Base-by-base conservation (phyloP, 1,140 invertebrate species). In the Teleogryllus occipitalis region DNA sequence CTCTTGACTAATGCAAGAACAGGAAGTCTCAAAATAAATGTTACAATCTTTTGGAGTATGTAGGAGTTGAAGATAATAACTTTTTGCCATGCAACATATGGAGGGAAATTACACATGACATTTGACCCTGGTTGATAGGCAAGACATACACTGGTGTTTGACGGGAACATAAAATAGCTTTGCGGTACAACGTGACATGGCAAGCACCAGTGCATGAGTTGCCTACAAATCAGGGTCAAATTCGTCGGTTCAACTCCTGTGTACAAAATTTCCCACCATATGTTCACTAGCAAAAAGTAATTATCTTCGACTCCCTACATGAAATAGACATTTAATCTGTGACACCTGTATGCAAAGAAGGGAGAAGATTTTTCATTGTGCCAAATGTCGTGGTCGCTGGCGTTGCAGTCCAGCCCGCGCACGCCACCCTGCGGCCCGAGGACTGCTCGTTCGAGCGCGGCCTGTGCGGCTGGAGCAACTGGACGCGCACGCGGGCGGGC, bases 401-500 rank as follows among this genome's bases (percentile, higher is more conserved):
- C 49, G 78, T 75, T 81, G 18, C 82, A 88, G 87, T 84, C 0
- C 81, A 85, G 79, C 87, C 87, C 21, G 27, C 78, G 46, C 84
- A 86, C 81, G 87, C 86, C 8, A 82, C 81, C 74, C 82, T 84
- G 8, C 82, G 81, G 77, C 79, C 81, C 79, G 84, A 85, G 8
- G 88, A 89, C 83, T 89, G 88, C 81, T 85, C 86, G 8, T 89
- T 89, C 82, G 91, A 92, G 80, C 87, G 88, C 80, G 89, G 90
- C 78, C 85, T 90, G 76, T 92, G 91, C 81, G 88, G 87, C 2
- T 92, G 91, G 90, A 87, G 86, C 77, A 91, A 91, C 81, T 86
- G 86, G 22, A 89, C 89, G 7, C 85, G 85, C 0, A 84, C 85
- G n/a, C 86, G 84, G 47, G 85, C 84, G 7, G 83, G 85, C 27